These are phyloP conservation scores for Varecia variegata DNA, from an alignment of 2,797 vertebrate species.

Conservation along the genomic window DNA sequence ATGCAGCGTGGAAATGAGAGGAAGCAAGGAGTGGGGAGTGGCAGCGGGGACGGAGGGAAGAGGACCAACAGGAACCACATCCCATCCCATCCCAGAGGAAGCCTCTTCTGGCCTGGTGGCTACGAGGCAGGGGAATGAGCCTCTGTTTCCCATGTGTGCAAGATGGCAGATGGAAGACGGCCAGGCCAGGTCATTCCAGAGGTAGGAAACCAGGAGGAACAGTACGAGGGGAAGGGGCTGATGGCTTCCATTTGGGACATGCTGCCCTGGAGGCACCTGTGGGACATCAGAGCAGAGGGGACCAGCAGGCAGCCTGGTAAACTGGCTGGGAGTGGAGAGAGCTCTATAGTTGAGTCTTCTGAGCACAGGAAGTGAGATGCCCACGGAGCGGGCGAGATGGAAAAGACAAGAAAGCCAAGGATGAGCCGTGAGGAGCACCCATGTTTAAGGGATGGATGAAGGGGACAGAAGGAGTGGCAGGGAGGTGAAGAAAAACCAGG, in stretches of 20 bases:
- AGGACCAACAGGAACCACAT: neutral
- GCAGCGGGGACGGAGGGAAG: neutral
- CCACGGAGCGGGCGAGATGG: fast-evolving
- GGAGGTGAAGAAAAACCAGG: neutral
- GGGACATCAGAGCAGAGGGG: neutral
- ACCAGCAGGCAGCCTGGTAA: neutral
- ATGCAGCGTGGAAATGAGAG: neutral
- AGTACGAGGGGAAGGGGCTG: neutral
- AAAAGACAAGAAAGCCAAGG: neutral
- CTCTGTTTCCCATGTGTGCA: neutral
- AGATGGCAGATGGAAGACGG: neutral
- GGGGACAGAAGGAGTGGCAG: neutral
- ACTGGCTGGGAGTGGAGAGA: neutral
- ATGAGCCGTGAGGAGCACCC: neutral
- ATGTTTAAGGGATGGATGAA: fast-evolving
- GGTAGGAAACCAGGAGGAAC: neutral
- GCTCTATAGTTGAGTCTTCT: neutral
- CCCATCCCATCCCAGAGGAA: neutral
- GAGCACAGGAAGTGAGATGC: neutral
- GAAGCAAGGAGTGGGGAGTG: neutral
- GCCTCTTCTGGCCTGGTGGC: neutral
- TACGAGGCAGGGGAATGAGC: neutral
- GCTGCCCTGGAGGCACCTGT: neutral
- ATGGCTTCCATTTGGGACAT: neutral
- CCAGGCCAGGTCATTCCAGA: neutral